Percentiles rank a stretch among this genome's conserved stretches.
These are phyloP conservation scores for Troides oblongomaculatus DNA, from an alignment of 2,888 invertebrate species.

Conservation along the genomic window DNA sequence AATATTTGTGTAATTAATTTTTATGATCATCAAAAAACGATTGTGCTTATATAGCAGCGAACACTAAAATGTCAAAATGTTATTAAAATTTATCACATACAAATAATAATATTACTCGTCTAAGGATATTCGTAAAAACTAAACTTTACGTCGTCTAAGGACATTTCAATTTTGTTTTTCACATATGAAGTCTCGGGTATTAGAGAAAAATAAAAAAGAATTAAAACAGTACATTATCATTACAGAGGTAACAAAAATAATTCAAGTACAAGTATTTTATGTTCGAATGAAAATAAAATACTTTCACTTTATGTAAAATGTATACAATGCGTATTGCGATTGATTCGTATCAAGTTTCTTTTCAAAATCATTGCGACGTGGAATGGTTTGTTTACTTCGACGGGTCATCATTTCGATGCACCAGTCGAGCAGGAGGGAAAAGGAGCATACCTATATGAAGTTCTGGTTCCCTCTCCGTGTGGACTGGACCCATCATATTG, in stretches of 20 bases:
- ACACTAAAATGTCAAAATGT: background rate
- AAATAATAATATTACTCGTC: no score
- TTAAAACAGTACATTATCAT: background rate
- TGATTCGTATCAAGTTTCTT: background rate
- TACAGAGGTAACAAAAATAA: background rate
- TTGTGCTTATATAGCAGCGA: background rate
- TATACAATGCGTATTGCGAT: background rate
- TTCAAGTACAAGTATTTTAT: background rate
- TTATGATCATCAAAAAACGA: background rate
- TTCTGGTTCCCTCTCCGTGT: conserved; percentile 82
- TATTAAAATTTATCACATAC: no score
- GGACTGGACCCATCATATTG: conserved; percentile 66
- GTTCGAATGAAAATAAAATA: background rate
- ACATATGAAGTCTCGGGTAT: no score
- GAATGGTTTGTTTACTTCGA: conserved; percentile 26
- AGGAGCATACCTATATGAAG: conserved; percentile 83
- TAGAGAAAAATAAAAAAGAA: background rate
- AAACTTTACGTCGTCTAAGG: no score
- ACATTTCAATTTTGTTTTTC: no score
- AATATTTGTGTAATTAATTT: background rate
- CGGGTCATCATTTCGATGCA: background rate
- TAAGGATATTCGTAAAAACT: no score
- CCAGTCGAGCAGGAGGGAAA: conserved; percentile 14
- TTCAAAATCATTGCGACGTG: conserved; percentile 7
- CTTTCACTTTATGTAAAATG: background rate